Base-by-base conservation (phyloP, 92 coral and sea anemone species). In the Ricordea florida region DNA sequence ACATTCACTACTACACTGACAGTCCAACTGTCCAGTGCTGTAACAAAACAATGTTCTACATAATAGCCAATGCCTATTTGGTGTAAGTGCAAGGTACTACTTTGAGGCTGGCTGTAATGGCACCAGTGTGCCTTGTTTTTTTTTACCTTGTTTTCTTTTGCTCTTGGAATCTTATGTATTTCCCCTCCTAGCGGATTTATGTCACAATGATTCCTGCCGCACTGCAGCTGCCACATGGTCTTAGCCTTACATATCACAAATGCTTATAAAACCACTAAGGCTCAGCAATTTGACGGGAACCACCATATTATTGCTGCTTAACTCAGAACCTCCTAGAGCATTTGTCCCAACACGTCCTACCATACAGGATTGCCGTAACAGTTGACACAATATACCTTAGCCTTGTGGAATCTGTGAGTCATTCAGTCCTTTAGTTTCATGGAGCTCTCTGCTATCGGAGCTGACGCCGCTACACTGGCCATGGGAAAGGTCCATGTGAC, bases 11-110 rank as follows among this genome's bases (percentile, higher is more conserved):
- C 57, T 65, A 35, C 35, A 42, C 72, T 1, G 72, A 65, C 50
- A 65, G 57, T 22, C 72, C 72, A 1, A 65, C 58, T 21, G 41
- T 57, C 4, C 72, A 65, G 31, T 65, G 23, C 15, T 5, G 59
- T 21, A 65, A 65, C 57, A 65, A 65, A 34, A 44, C 72, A 35
- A 65, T 65, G 5, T 65, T 65, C 16, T 57, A 16, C 34, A 57
- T 10, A 57, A 42, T 57, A n/a, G n/a, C n/a, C n/a, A n/a, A n/a
- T n/a, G n/a, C n/a, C n/a, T n/a, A n/a, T n/a, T n/a, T n/a, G n/a
- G n/a, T n/a, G n/a, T n/a, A n/a, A n/a, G n/a, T n/a, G n/a, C n/a
- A n/a, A n/a, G n/a, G n/a, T n/a, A n/a, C n/a, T n/a, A n/a, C n/a
- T n/a, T n/a, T n/a, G n/a, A n/a, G n/a, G n/a, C n/a, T n/a, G n/a